Percentiles rank a stretch among this genome's conserved stretches.
These are phyloP conservation scores for Caenorhabditis wallacei DNA, from an alignment of 2,888 invertebrate genomes.

Conservation along the genomic window DNA sequence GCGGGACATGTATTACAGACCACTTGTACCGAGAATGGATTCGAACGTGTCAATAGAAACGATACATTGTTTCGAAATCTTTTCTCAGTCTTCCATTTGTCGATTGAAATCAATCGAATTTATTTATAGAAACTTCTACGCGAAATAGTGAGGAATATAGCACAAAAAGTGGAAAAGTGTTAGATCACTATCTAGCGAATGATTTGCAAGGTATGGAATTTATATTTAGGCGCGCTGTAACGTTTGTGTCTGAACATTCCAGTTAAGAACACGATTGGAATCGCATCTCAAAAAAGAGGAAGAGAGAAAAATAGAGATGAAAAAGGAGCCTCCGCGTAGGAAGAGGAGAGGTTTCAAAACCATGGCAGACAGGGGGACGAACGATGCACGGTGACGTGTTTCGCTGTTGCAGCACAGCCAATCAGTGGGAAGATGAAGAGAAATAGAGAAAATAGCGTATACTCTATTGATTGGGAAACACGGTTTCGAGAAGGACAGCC, in stretches of 20 bases:
- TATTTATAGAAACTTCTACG: background rate
- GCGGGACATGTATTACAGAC: conserved; percentile 23
- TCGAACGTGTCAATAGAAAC: conserved; percentile 23
- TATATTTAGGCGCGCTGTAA: background rate
- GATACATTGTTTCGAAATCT: conserved; percentile 46
- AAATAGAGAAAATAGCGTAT: conserved; percentile 38
- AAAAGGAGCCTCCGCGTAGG: conserved; percentile 6
- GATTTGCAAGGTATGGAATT: background rate
- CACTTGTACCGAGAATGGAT: conserved; percentile 10
- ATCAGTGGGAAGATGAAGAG: conserved; percentile 35
- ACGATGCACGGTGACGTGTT: conserved; percentile 44
- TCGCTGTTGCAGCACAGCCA: conserved; percentile 39
- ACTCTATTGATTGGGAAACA: conserved; percentile 48
- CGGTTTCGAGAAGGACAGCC: conserved; percentile 49
- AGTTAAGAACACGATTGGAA: conserved; percentile 14
- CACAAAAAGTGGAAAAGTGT: background rate
- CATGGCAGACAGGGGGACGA: conserved; percentile 24
- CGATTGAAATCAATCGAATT: conserved; percentile 11
- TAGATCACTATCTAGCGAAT: conserved; percentile 5
- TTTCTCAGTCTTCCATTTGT: background rate
- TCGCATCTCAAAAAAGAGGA: conserved; percentile 2
- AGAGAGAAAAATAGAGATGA: background rate
- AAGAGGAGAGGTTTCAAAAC: conserved; percentile 31
- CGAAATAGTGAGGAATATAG: background rate
- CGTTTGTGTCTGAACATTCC: conserved; percentile 6